A percentile compares a stretch with the other conserved stretches of the same genome.
Conservation (phyloP, 2,797 vertebrate genomes). For the Decapterus maruadsi region DNA sequence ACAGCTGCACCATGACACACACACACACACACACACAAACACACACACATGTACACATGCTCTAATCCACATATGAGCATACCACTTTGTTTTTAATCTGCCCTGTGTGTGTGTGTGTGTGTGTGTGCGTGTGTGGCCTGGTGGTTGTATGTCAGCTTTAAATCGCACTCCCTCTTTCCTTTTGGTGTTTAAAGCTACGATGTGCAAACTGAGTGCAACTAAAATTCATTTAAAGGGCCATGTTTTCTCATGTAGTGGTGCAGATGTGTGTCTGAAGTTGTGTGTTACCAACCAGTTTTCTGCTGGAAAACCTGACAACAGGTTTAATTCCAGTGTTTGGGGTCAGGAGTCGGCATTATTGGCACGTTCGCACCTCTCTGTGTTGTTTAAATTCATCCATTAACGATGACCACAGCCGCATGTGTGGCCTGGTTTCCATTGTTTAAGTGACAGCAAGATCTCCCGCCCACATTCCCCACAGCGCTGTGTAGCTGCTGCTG, state of each 20-base stretch:
- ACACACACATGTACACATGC: constrained; percentile 41
- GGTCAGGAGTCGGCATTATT: too few species aligned
- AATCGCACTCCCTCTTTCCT: neutral
- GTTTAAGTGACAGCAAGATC: too few species aligned
- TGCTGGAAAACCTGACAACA: too few species aligned
- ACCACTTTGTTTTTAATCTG: constrained; percentile 81
- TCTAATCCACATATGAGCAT: constrained; percentile 78
- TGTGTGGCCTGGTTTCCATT: too few species aligned
- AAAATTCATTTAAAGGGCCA: neutral
- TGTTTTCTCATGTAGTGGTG: neutral
- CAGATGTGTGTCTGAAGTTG: too few species aligned
- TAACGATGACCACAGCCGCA: too few species aligned
- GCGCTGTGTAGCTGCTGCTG: too few species aligned
- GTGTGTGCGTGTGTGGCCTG: neutral
- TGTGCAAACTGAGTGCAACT: constrained; percentile 8
- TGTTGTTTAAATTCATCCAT: too few species aligned
- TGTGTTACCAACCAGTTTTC: too few species aligned
- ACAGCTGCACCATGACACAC: constrained; percentile 58
- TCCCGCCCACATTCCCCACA: too few species aligned
- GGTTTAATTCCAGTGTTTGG: too few species aligned
- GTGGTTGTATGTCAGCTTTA: constrained; percentile 9
- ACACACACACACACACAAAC: constrained; percentile 43
- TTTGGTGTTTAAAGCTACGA: constrained; percentile 5
- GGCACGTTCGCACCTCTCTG: too few species aligned
- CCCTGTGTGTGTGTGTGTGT: neutral